Evolutionary conservation across 2,888 invertebrate species (phyloP), one percentile per base, ranked within the genome.

Genomic region (Eustalomyia histrio): DNA sequence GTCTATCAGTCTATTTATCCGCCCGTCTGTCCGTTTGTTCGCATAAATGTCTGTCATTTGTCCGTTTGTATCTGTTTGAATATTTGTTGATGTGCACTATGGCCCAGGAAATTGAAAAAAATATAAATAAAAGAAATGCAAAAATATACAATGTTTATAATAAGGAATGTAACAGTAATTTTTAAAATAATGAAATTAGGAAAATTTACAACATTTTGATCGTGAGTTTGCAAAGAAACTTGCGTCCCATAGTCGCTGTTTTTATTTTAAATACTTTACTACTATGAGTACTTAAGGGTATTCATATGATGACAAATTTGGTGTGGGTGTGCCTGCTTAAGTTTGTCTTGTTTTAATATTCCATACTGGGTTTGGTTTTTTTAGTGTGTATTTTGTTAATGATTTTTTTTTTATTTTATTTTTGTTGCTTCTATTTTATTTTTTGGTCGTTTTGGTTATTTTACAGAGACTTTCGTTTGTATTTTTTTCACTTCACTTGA

Each of bases 271-370:
- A n/a, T 47, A 47, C 43, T 47, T 1, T 47, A 6, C 14, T 5
- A 47, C 16, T n/a, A 47, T n/a, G 52, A 71, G 24, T 63, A 83
- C 72, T 72, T 78, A 76, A 72, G 80, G 68, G 80, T 76, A 68
- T 67, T 60, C 68, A 53, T 65, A 58, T 52, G 60, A 21, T 81
- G 52, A 57, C 58, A 64, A 79, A 79, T 83, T 83, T 76, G 82
- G 79, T 79, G 79, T 81, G 81, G 81, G 81, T 67, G 81, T 78
- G 81, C 81, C 81, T 81, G 81, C 81, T 81, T 78, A 78, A 81
- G 81, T 75, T 81, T 63, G 78, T 71, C 78, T 81, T 81, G 74
- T 53, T 69, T 58, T 76, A 67, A 67, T 76, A 29, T 72, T 68
- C 61, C 68, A 72, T 63, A 43, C 35, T 39, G 57, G 47, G 64